Percentiles rank a stretch among this genome's conserved stretches.
Evolutionary conservation across 35 echinoderm and acorn worm genomes (phyloP).

Genomic region (Eucidaris tribuloides): DNA sequence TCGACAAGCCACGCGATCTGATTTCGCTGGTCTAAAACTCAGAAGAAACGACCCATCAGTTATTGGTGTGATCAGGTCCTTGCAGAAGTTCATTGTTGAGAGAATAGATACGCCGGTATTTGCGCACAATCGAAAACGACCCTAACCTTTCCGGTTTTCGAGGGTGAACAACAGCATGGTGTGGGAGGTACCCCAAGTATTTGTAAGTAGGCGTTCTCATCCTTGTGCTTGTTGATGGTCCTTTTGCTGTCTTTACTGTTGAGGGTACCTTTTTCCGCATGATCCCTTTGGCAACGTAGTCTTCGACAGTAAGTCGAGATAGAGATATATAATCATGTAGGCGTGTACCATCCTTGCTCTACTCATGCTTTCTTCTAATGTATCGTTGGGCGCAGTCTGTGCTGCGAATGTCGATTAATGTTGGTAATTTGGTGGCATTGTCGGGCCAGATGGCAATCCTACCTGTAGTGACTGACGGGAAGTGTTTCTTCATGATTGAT

Average conservation of each 20-base stretch:
- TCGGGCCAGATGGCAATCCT: conserved; percentile 45
- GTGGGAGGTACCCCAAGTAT: conserved; percentile 57
- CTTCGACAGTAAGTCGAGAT: too few relatives aligned
- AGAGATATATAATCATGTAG: too few relatives aligned
- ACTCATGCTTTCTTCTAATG: conserved; percentile 18
- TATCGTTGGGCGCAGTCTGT: conserved; percentile 43
- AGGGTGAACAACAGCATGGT: conserved; percentile 59
- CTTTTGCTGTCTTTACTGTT: background rate
- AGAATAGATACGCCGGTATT: conserved; percentile 32
- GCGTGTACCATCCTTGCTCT: conserved; percentile 32
- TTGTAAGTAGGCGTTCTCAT: background rate
- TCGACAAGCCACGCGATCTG: conserved; percentile 20
- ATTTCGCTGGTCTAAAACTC: conserved; percentile 37
- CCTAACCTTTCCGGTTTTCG: conserved; percentile 52
- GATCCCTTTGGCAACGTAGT: conserved; percentile 48
- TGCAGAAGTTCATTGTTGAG: conserved; percentile 43
- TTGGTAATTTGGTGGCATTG: background rate
- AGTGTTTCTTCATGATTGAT: conserved; percentile 41
- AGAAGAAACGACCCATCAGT: conserved; percentile 2
- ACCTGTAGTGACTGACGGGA: conserved; percentile 26
- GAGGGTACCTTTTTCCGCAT: conserved; percentile 42
- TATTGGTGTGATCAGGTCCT: conserved; percentile 39
- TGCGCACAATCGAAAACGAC: conserved; percentile 65
- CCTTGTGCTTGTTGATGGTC: background rate
- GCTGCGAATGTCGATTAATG: conserved; percentile 33